Evolutionary conservation across 2,797 vertebrate species (phyloP), one percentile per base, ranked within the genome.

Genomic region (Chrysocyon brachyurus): DNA sequence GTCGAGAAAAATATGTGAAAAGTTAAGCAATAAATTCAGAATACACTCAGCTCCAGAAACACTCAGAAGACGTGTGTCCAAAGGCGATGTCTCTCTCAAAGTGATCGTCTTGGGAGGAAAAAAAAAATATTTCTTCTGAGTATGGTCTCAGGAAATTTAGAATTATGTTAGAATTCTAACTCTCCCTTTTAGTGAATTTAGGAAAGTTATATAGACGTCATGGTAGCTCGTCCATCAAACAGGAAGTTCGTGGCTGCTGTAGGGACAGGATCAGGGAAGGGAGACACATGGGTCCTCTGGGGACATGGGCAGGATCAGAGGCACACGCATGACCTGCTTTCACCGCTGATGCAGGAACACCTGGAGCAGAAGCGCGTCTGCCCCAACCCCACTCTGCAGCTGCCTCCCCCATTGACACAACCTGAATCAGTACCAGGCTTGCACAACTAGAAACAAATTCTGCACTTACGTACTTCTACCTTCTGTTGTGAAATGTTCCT

Each of bases 331-430:
- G 12, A 26, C 54, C 21, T 21, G 24, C 2, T 36, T 14, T 16
- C n/a, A 12, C 26, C 1, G 10, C 26, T 2, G 10, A 17, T 8
- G 6, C 81, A 0, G 11, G 12, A 1, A 46, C 6, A 8, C 26
- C 81, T 12, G 0, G 40, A 68, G 52, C 12, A 17, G 26, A 40
- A 36, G 77, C 26, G 16, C 26, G 22, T 31, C 1, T 15, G 40
- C 46, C 24, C 24, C 17, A 6, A 1, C 17, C 1, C 11, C 19
- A 5, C 49, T 49, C 4, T 12, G 5, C 6, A 2, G 26, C 14
- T 7, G 7, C 33, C 11, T 15, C 24, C 46, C 21, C 17, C 40
- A 40, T 15, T 46, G 36, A 3, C 2, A 22, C 12, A 22, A n/a
- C 56, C 72, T 21, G 33, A 33, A 17, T 46, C 2, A 9, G 1